These are phyloP conservation scores for Cydia pomonella DNA, from an alignment of 1,140 invertebrate genomes.

Conservation along the genomic window DNA sequence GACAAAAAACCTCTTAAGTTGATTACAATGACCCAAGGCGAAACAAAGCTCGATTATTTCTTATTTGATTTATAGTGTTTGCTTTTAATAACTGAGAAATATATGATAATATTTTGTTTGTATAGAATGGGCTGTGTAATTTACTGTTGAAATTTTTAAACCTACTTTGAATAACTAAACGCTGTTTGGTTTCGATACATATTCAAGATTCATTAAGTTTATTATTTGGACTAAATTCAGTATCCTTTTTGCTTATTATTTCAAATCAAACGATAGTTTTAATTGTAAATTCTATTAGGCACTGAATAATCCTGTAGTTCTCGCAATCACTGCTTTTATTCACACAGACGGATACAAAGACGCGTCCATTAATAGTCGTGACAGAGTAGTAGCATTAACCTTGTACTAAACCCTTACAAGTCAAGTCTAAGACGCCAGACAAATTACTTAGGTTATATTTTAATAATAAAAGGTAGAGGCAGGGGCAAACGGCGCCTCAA, in stretches of 20 bases:
- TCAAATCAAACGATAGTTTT: not conserved
- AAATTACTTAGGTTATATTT: slow-evolving; percentile 51
- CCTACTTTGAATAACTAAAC: not conserved
- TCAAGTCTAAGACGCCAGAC: slow-evolving; percentile 32
- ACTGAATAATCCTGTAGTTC: slow-evolving; percentile 13
- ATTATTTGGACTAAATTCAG: not conserved
- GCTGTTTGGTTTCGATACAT: not conserved
- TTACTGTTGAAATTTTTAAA: not conserved
- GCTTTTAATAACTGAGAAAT: slow-evolving; percentile 58
- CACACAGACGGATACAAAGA: slow-evolving; percentile 31
- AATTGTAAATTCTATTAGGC: slow-evolving; percentile 3
- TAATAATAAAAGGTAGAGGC: slow-evolving; percentile 56
- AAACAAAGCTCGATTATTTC: slow-evolving; percentile 65
- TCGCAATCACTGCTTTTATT: slow-evolving; percentile 4
- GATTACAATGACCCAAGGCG: slow-evolving; percentile 63
- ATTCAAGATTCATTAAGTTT: not conserved
- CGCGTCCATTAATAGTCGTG: slow-evolving; percentile 20
- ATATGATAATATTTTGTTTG: slow-evolving; percentile 47
- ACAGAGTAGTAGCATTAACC: slow-evolving; percentile 27
- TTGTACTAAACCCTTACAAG: slow-evolving; percentile 37
- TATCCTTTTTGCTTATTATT: not conserved
- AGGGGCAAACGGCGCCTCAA: slow-evolving; percentile 55
- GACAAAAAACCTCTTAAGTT: slow-evolving; percentile 49
- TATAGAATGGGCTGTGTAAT: slow-evolving; percentile 43
- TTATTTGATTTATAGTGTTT: slow-evolving; percentile 65